These are phyloP conservation scores for Oncopeltus fasciatus DNA, from an alignment of 1,140 invertebrate species.

Conservation along the genomic window DNA sequence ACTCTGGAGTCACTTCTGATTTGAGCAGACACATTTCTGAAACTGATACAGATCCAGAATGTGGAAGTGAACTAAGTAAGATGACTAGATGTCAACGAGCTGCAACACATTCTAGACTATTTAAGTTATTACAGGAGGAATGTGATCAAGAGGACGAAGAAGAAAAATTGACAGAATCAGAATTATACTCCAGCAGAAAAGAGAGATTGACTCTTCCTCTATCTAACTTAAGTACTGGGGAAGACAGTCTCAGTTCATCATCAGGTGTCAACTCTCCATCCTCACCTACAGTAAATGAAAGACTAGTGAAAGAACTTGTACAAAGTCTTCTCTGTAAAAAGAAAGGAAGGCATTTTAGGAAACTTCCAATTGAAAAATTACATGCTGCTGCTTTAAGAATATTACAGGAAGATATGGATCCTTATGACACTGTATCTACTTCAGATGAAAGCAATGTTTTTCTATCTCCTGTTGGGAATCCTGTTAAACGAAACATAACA, in stretches of 20 bases:
- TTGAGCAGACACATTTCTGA: slow-evolving; percentile 52
- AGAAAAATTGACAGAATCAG: slow-evolving; percentile 18
- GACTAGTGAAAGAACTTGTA: slow-evolving; percentile 39
- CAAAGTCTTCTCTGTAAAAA: slow-evolving; percentile 38
- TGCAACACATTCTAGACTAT: slow-evolving; percentile 54
- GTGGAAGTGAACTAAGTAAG: slow-evolving; percentile 36
- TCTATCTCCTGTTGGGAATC: slow-evolving; percentile 23
- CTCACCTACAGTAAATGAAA: slow-evolving; percentile 37
- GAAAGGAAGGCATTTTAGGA: slow-evolving; percentile 35
- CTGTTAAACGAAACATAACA: slow-evolving; percentile 1
- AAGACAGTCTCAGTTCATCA: slow-evolving; percentile 27
- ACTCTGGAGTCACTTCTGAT: slow-evolving; percentile 56
- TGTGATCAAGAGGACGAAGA: slow-evolving; percentile 29
- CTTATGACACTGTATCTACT: slow-evolving; percentile 29
- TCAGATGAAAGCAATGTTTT: slow-evolving; percentile 24
- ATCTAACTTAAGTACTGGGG: slow-evolving; percentile 16
- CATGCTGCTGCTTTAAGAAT: slow-evolving; percentile 39
- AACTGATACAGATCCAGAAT: slow-evolving; percentile 46
- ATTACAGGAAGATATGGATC: slow-evolving; percentile 35
- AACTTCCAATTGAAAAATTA: slow-evolving; percentile 38
- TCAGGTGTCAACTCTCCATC: slow-evolving; percentile 37
- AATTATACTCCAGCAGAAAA: slow-evolving; percentile 26
- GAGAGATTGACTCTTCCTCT: slow-evolving; percentile 30
- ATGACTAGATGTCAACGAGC: slow-evolving; percentile 47
- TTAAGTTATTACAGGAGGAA: slow-evolving; percentile 48